Evolutionary conservation across 2,113 vertebrate species (phyloP), one percentile per base, ranked within the genome.

Genomic region (Planiliza haematocheilus): DNA sequence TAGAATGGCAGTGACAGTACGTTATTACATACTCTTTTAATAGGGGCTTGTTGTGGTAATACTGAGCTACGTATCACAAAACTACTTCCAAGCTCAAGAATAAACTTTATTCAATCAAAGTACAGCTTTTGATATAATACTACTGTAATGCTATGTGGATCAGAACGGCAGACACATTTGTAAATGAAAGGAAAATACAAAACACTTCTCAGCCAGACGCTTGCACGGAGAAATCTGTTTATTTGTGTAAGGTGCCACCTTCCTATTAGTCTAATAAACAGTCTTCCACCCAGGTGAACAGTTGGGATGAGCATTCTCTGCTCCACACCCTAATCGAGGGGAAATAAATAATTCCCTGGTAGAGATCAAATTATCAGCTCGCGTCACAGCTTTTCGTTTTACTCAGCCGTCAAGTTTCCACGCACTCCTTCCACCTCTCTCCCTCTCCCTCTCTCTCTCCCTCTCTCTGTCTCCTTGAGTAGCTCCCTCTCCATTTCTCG

Each of bases 311-410:
- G 65, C 79, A 52, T 72, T 69, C 56, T 53, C 46, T 60, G 50
- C 70, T 70, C 56, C 63, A 42, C 66, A 43, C 7, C 6, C n/a
- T 37, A 58, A 84, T 67, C 8, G 7, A 41, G 63, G 36, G 60
- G 71, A 74, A 69, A 71, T 73, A 50, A 70, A 71, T 53, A 66
- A 61, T 64, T 82, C 70, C 69, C 76, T 2, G 4, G 50, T 21
- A 41, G 59, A 82, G 72, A 77, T 67, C 6, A 77, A 70, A 86
- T 73, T 74, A 78, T 78, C 69, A 34, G 63, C 58, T 79, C 64
- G 21, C 17, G 50, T 53, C 36, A 7, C 73, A 66, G 55, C 34
- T 63, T 70, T 60, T 66, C 12, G 20, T 51, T 52, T 45, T 39
- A 13, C 30, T 62, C n/a, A 7, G 16, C 41, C 41, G 60, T 59